A percentile compares a stretch with the other conserved stretches of the same genome.
Evolutionary conservation across 2,797 vertebrate genomes (phyloP).

Genomic region (Poeciliopsis turneri): DNA sequence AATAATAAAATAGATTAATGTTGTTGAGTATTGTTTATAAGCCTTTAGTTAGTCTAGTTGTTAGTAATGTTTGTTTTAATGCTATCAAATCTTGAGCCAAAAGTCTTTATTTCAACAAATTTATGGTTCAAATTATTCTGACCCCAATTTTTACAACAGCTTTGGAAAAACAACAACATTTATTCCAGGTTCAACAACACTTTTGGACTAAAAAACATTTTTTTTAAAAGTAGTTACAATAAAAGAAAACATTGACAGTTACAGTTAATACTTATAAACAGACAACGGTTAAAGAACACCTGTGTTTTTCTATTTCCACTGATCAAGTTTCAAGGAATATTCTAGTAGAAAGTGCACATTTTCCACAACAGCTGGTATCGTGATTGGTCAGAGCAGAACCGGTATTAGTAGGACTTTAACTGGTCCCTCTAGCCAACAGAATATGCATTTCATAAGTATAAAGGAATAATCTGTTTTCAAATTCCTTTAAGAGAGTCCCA

Average conservation of each 20-base stretch:
- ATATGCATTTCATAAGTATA: not conserved
- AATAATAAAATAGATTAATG: not conserved
- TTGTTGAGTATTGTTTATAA: not conserved
- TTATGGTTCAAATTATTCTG: not conserved
- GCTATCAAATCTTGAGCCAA: not conserved
- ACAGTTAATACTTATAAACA: not conserved
- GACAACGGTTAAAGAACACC: not conserved
- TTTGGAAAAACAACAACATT: not conserved
- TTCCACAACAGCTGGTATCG: not conserved
- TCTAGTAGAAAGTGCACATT: not conserved
- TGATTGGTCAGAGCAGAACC: not conserved
- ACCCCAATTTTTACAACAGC: not conserved
- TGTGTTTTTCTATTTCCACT: not conserved
- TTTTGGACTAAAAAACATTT: not conserved
- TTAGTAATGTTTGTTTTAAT: not conserved
- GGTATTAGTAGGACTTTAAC: not conserved
- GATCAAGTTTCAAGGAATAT: not conserved
- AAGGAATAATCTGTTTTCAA: not conserved
- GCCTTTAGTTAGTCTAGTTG: not conserved
- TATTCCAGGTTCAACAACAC: not conserved
- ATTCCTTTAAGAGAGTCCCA: not conserved
- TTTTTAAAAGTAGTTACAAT: not conserved
- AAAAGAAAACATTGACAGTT: constrained; percentile 14
- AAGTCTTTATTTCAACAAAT: not conserved
- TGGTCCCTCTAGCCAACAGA: not conserved